Evolutionary conservation across 2,113 vertebrate species (phyloP), one percentile per base, ranked within the genome.

Genomic region (Etia nguti): DNA sequence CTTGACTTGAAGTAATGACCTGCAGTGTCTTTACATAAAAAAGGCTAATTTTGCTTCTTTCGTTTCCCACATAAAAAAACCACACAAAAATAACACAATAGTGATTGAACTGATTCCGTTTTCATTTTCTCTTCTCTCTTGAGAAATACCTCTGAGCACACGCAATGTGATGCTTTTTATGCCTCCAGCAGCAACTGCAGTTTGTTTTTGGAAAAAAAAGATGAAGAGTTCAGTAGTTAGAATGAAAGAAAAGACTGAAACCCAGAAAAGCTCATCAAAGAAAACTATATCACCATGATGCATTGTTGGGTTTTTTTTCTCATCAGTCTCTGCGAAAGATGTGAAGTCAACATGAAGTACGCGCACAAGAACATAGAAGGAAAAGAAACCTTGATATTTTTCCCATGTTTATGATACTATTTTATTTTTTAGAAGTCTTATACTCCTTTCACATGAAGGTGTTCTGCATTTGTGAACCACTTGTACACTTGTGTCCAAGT

Each of bases 141-240:
- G 41, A 91, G 55, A 88, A 86, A 84, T 41, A 82, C 84, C 79
- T 56, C 34, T 12, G 38, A 83, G 85, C 62, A 29, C 80, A 31
- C 8, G 82, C 24, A 88, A 89, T 80, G 41, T 6, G 55, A 79
- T 80, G 82, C 38, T 56, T 86, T 83, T 83, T 57, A 60, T 82
- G 56, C 43, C 52, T 56, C 79, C 11, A 16, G 81, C 86, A 55
- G 81, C 84, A 26, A 80, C 80, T 34, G 68, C 54, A 48, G 84
- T 87, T 90, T 88, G 88, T 85, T 92, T 92, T 87, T 79, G 16
- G 80, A 80, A 59, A 79, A 84, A 91, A 89, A 62, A 86, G 85
- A 90, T 81, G 57, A 90, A 54, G 57, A 85, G 38, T 54, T 57
- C 65, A 84, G 13, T 79, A 20, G 83, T 73, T 57, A 34, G 41